These are phyloP conservation scores for Sakesphorus luctuosus DNA, from an alignment of 2,113 vertebrate species.

Conservation along the genomic window DNA sequence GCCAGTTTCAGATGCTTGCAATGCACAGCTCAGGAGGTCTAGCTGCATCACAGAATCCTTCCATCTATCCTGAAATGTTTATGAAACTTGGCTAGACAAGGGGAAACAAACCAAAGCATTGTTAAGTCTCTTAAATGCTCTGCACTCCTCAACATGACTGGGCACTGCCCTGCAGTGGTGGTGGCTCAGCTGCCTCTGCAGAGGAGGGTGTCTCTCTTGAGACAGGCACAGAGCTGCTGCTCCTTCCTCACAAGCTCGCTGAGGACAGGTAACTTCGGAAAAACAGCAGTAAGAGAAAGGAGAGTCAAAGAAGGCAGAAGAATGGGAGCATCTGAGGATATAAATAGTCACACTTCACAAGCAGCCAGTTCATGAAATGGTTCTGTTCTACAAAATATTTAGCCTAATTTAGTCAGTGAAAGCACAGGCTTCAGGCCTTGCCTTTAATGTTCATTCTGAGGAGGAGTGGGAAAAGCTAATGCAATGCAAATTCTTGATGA, in stretches of 20 bases:
- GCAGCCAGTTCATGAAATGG: background rate
- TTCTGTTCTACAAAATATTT: background rate
- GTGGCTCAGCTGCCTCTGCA: background rate
- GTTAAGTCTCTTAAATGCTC: background rate
- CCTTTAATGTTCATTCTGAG: conserved; percentile 32
- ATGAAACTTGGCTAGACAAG: background rate
- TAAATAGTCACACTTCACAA: background rate
- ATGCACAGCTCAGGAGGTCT: fast-evolving
- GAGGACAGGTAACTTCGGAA: background rate
- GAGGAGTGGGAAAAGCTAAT: conserved; percentile 44
- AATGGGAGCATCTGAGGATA: background rate
- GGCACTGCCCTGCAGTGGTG: fast-evolving
- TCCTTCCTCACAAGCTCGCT: background rate
- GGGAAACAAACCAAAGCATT: background rate
- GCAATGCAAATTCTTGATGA: conserved; percentile 45
- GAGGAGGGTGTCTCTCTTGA: background rate
- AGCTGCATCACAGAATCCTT: background rate
- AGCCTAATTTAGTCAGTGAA: conserved; percentile 19
- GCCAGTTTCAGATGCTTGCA: background rate
- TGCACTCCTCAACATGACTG: background rate
- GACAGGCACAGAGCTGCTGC: background rate
- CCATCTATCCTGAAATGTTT: background rate
- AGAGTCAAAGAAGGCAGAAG: background rate
- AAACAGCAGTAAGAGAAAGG: background rate
- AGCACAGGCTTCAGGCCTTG: background rate